Conservation (phyloP, 1,140 invertebrate genomes). For the Drosophila paulistorum region DNA sequence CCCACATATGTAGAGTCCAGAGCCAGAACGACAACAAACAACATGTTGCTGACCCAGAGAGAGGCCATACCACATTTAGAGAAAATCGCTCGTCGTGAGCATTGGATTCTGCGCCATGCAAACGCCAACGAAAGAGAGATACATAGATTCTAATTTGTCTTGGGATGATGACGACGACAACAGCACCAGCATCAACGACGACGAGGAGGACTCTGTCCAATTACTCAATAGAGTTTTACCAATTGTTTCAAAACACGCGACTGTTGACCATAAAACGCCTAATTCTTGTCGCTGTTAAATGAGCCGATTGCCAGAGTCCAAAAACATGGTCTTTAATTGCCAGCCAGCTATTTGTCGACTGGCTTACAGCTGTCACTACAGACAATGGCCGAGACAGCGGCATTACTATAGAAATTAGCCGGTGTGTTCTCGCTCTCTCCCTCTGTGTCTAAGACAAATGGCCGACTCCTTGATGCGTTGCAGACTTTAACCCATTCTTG, state of each 20-base stretch:
- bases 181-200: conserved; percentile 1
- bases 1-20: conserved; percentile 57
- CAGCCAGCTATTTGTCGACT: conserved; percentile 35
- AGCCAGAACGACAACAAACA: conserved; percentile 35
- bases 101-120: conserved; percentile 48
- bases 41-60: conserved; percentile 76
- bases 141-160: background rate
- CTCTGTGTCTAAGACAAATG: conserved; percentile 36
- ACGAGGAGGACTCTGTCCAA: conserved; percentile 19
- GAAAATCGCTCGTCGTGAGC: conserved; percentile 18
- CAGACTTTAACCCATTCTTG: conserved; percentile 59
- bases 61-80: background rate
- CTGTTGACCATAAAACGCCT: conserved; percentile 67
- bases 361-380: conserved; percentile 29
- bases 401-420: conserved; percentile 11
- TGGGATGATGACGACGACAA: conserved; percentile 17
- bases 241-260: conserved; percentile 50
- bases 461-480: conserved; percentile 10
- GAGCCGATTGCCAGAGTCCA: conserved; percentile 39
- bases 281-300: conserved; percentile 67
- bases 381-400: conserved; percentile 20
- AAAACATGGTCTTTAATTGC: conserved; percentile 62
- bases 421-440: conserved; percentile 11
- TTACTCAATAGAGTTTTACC: conserved; percentile 55
- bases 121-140: conserved; percentile 14